phyloP scores from a whole-genome alignment of 2,797 vertebrate species.

The Fringilla coelebs region DNA sequence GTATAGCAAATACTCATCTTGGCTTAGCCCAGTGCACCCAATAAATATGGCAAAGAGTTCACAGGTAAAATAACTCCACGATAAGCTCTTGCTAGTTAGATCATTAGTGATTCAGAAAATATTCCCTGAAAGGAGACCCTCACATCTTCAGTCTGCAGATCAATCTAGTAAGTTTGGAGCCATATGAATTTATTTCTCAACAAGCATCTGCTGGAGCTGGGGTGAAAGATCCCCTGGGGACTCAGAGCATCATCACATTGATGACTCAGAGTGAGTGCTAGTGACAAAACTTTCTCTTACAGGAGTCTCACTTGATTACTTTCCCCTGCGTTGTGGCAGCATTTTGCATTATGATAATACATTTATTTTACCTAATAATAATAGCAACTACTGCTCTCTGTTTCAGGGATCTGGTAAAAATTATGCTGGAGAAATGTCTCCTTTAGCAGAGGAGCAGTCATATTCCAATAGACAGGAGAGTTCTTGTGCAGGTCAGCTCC shows the following conservation, averaged over 20 bases:
- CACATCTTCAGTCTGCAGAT: neutral
- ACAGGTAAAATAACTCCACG: neutral
- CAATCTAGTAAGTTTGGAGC: neutral
- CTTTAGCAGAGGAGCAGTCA: neutral
- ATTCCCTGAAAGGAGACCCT: neutral
- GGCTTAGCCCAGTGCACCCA: neutral
- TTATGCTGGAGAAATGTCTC: neutral
- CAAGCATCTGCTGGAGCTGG: neutral
- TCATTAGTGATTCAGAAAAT: neutral
- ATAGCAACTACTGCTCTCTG: neutral
- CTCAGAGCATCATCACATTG: fast-evolving
- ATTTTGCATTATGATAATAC: neutral
- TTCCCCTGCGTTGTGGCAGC: neutral
- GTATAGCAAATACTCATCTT: neutral
- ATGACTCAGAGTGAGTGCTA: neutral
- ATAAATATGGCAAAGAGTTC: neutral
- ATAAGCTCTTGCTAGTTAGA: neutral
- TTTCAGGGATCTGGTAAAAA: neutral
- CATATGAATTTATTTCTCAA: neutral
- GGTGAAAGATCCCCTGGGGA: neutral
- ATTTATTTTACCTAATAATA: neutral
- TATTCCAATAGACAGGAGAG: neutral
- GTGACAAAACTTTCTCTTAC: neutral
- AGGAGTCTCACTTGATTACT: neutral
- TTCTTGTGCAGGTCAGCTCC: neutral